Base-by-base conservation (phyloP, 2,797 vertebrate genomes). In the Sebastes diaconus region DNA sequence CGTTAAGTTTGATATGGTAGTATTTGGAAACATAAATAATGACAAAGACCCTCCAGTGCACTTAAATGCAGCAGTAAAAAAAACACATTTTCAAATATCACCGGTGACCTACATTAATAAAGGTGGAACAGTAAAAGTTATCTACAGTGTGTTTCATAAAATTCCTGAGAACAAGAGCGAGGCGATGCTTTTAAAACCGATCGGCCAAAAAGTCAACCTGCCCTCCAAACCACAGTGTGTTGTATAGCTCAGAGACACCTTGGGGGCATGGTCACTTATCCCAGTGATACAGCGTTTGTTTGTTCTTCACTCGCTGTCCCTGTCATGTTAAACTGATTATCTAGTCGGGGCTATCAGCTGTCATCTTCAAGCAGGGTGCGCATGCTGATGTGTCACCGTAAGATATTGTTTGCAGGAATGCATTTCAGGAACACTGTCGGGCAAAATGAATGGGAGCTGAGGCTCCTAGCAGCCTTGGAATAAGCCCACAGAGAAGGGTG, bases 11-110 rank as follows among this genome's bases (percentile, higher is more conserved):
- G 80, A 92, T 86, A 81, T 74, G 80, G 75, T 85, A 59, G 86
- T 74, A 87, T 94, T 93, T 92, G 77, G 69, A 92, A 90, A 88
- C 78, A 87, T 90, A 94, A 92, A 93, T 93, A 93, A 93, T 86
- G 84, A 90, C 90, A 88, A 83, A 88, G 78, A 87, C 77, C 86
- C 87, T 75, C 54, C 46, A 84, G 88, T 88, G 75, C 66, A 83
- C 79, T 87, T 88, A 84, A 86, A 90, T 30, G 59, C 63, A 71
- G 82, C 82, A 85, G 74, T 88, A 89, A 90, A 89, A 52, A 42
- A 90, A 84, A 80, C 79, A 90, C 63, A 89, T 90, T 85, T 91
- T 82, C 73, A 83, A 90, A 86, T 80, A 81, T 67, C 69, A 86
- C 67, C 69, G 64, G 20, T 87, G 84, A 90, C 87, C 84, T 84